Conservation (phyloP, 1,140 invertebrate species). For the Grapholita molesta region DNA sequence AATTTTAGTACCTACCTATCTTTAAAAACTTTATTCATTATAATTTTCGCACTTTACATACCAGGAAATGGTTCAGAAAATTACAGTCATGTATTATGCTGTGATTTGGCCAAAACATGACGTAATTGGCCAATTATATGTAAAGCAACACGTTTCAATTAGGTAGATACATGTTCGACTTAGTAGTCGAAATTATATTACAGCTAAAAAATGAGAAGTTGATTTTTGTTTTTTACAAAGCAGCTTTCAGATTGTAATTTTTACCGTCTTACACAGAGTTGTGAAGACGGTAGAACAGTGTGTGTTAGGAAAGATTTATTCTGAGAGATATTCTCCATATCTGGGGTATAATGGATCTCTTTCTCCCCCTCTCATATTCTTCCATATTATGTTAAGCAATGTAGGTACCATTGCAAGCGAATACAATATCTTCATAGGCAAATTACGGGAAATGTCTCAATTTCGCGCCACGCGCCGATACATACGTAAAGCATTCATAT, state of each 20-base stretch:
- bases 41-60: not conserved
- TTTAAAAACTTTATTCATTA: not conserved
- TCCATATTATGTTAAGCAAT: not conserved
- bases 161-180: not conserved
- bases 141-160: not conserved
- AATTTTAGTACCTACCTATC: not conserved
- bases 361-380: not conserved
- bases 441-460: conserved; percentile 15
- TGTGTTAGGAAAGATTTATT: no score
- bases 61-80: not conserved
- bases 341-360: no score
- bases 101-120: not conserved
- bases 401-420: not conserved
- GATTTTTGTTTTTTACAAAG: no score
- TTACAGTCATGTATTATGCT: not conserved
- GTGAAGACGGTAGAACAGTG: no score
- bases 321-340: no score
- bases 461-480: not conserved
- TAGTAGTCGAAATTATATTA: no score
- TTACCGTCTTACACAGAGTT: no score
- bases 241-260: no score
- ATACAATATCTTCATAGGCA: conserved; percentile 2
- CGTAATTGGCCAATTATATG: not conserved
- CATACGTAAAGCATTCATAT: not conserved
- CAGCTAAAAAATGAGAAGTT: no score